Percentiles rank a stretch among this genome's conserved stretches.
phyloP scores from a whole-genome alignment of 2,797 vertebrate genomes.

The Ceryle rudis region DNA sequence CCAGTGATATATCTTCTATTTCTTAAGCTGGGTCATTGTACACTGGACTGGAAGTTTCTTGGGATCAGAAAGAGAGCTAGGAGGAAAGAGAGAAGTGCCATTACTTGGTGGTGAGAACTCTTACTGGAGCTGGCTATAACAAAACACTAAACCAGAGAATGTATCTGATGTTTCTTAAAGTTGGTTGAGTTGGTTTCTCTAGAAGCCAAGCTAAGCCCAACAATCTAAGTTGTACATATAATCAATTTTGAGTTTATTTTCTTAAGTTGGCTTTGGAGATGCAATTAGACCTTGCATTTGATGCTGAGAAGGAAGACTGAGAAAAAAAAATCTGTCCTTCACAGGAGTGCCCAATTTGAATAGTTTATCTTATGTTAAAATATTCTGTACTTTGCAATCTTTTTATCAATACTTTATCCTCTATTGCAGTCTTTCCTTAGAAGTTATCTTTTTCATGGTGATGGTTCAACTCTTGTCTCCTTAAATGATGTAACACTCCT shows the following conservation, averaged over 20 bases:
- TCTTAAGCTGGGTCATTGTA: background rate
- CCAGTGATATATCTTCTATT: background rate
- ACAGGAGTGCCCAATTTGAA: background rate
- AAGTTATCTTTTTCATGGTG: background rate
- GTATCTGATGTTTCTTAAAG: background rate
- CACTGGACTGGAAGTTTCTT: background rate
- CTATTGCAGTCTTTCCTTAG: background rate
- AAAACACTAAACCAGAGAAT: background rate
- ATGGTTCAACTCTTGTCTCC: background rate
- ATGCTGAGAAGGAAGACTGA: background rate
- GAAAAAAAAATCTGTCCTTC: background rate
- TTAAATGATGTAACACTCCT: background rate
- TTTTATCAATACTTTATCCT: background rate
- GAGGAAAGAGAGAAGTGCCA: background rate
- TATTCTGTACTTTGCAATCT: background rate
- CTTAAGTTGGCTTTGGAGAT: background rate
- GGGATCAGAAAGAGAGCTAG: background rate
- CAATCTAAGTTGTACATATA: background rate
- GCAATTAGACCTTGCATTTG: background rate
- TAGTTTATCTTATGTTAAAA: background rate
- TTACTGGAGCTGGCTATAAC: background rate
- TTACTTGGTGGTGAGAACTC: background rate
- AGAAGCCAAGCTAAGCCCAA: background rate
- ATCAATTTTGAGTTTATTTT: background rate
- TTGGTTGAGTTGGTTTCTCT: background rate